These are phyloP conservation scores for Cygnus atratus DNA, from an alignment of 2,113 vertebrate genomes.

Conservation along the genomic window DNA sequence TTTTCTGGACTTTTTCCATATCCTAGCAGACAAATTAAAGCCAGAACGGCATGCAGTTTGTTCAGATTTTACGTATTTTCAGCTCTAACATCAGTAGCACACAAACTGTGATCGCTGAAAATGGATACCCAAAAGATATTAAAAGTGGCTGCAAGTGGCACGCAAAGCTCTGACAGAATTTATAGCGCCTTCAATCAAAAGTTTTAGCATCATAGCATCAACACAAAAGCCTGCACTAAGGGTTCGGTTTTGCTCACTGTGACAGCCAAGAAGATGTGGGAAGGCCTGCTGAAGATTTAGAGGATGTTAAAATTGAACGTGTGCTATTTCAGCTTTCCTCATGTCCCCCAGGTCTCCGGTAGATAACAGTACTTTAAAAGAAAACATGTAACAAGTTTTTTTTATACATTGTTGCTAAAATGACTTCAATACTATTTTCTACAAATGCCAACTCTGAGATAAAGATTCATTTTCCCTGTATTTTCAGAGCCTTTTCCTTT, in stretches of 20 bases:
- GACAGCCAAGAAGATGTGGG: background rate
- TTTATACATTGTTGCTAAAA: background rate
- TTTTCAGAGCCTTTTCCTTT: background rate
- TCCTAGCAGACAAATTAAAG: background rate
- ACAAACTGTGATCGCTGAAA: background rate
- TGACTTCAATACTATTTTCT: rapidly evolving
- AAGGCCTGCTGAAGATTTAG: background rate
- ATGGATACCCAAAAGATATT: background rate
- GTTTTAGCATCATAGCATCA: no score
- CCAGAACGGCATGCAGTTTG: background rate
- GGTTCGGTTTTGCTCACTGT: background rate
- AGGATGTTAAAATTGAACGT: background rate
- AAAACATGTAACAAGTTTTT: rapidly evolving
- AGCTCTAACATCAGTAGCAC: background rate
- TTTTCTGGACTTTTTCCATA: background rate
- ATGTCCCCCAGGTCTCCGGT: background rate
- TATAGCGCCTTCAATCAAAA: rapidly evolving
- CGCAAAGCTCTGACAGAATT: rapidly evolving
- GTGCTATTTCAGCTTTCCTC: background rate
- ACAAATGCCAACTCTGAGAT: background rate
- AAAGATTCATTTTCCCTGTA: background rate
- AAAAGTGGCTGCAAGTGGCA: background rate
- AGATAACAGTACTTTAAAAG: background rate
- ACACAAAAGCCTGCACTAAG: background rate
- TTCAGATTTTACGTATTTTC: background rate